These are phyloP conservation scores for Thamnaconus septentrionalis DNA, from an alignment of 2,113 vertebrate genomes.

Conservation along the genomic window DNA sequence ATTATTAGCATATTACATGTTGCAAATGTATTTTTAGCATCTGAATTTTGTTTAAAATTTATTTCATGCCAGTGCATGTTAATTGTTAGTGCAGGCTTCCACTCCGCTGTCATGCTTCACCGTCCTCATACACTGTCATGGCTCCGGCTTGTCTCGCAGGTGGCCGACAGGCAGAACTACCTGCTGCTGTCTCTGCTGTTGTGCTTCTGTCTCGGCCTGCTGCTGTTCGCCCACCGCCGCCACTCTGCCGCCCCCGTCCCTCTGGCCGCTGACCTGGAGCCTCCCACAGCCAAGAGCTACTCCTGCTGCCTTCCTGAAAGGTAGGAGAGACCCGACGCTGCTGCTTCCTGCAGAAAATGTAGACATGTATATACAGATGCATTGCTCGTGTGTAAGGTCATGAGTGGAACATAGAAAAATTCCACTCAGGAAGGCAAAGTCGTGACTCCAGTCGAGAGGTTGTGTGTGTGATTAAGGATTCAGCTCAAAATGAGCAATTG, in stretches of 20 bases:
- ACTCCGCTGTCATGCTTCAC: not conserved
- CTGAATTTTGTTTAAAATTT: too few relatives aligned
- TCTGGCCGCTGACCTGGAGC: conserved; percentile 73
- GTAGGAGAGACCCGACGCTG: conserved; percentile 44
- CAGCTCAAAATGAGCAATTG: conserved; percentile 10
- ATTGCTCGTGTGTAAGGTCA: too few relatives aligned
- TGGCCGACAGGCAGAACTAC: conserved; percentile 89
- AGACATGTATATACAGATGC: too few relatives aligned
- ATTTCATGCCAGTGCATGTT: too few relatives aligned
- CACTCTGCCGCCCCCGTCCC: conserved; percentile 54
- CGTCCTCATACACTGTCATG: not conserved
- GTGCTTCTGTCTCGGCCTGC: conserved; percentile 81
- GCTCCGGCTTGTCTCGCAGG: conserved; percentile 55
- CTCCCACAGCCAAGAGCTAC: conserved; percentile 81
- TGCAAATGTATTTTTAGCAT: too few relatives aligned
- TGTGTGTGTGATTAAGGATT: conserved; percentile 1
- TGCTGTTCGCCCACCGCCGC: conserved; percentile 83
- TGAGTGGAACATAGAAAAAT: too few relatives aligned
- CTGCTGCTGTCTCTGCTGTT: conserved; percentile 85
- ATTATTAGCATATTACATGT: too few relatives aligned
- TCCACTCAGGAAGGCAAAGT: not conserved
- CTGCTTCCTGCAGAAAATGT: too few relatives aligned
- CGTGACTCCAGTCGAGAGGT: not conserved
- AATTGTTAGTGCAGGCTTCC: too few relatives aligned
- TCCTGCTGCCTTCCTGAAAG: conserved; percentile 88